Conservation (phyloP, 2,888 invertebrate genomes). For the Perizoma affinitatum region DNA sequence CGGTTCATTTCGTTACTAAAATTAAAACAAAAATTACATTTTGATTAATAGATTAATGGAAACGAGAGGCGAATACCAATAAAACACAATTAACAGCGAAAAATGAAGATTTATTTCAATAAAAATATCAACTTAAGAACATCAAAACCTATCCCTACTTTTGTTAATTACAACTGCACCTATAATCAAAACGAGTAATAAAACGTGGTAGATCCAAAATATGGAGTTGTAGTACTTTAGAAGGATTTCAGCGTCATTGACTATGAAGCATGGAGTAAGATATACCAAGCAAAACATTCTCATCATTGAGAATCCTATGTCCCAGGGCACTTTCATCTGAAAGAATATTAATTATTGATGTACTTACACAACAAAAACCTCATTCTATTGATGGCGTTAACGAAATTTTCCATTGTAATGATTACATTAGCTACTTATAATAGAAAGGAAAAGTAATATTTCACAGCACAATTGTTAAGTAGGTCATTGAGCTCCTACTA, state of each 20-base stretch:
- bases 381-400: no score
- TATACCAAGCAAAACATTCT: constrained; percentile 70
- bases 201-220: constrained; percentile 69
- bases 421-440: no score
- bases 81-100: background rate
- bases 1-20: no score
- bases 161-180: constrained; percentile 53
- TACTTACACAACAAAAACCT: no score
- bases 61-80: background rate
- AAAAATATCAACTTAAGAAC: background rate
- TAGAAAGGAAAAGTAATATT: no score
- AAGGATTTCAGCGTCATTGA: constrained; percentile 49
- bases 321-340: constrained; percentile 84
- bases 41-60: no score
- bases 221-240: constrained; percentile 72
- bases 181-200: constrained; percentile 55
- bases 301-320: constrained; percentile 77
- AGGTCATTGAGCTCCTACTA: no score
- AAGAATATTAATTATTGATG: constrained; percentile 40
- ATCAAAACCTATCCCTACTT: constrained; percentile 34
- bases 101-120: constrained; percentile 1
- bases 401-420: no score
- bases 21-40: no score
- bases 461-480: no score
- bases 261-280: constrained; percentile 67